Evolutionary conservation across 2,113 vertebrate genomes (phyloP).

Genomic region (Lynx canadensis): DNA sequence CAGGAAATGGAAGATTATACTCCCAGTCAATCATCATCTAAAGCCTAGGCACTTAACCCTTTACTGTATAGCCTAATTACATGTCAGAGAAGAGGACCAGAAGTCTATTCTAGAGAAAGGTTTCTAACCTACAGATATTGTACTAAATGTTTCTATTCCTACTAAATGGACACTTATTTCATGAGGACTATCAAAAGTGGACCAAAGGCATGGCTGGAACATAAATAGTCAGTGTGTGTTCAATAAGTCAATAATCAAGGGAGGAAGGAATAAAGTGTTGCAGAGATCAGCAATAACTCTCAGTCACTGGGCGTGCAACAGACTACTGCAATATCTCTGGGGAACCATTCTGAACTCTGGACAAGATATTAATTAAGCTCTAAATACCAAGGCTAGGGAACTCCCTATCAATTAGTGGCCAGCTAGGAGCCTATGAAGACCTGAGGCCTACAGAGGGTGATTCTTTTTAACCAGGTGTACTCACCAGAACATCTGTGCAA

Average conservation of each 20-base stretch:
- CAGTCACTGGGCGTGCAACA: accelerated
- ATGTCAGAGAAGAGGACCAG: neutral
- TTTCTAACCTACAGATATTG: neutral
- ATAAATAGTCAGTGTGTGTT: neutral
- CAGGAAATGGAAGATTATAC: neutral
- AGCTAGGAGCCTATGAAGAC: neutral
- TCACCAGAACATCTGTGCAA: neutral
- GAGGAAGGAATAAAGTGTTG: neutral
- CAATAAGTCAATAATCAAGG: neutral
- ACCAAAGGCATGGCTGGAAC: neutral
- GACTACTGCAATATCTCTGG: neutral
- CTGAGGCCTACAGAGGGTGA: neutral
- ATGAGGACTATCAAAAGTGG: neutral
- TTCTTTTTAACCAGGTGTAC: neutral
- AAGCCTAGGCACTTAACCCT: neutral
- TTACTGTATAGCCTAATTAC: too few species aligned
- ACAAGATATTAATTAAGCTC: conserved; percentile 27
- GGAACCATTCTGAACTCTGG: neutral
- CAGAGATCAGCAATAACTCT: neutral
- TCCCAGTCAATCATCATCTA: neutral
- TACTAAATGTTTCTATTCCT: neutral
- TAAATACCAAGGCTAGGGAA: neutral
- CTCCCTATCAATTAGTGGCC: neutral
- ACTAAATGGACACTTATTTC: neutral
- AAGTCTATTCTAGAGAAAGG: neutral